Base-by-base conservation (phyloP, 1,140 invertebrate species). In the Leptinotarsa lineolata region DNA sequence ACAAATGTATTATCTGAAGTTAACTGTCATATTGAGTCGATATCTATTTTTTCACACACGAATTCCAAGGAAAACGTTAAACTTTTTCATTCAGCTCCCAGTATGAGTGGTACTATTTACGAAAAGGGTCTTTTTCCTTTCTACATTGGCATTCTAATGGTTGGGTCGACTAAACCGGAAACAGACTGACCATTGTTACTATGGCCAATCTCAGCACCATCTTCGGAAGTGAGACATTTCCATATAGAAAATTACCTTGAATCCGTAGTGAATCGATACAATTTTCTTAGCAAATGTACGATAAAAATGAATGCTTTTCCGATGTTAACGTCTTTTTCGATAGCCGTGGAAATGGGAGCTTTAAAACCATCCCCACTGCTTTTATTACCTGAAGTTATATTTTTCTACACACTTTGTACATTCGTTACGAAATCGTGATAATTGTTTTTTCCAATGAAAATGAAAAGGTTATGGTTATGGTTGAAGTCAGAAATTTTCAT, bases 221-320 rank as follows among this genome's bases (percentile, higher is more conserved):
- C 15, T 44, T 68, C 44, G 45, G 21, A 60, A 24, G 30, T 44
- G 39, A 65, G 58, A 48, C 39, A 45, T 44, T 24, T 44, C 16
- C 18, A 60, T 21, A 24, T 18, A 18, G 76, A 63, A 75, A 76
- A 80, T 77, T 78, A 77, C 75, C 71, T 71, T 70, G 18, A 20
- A 58, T 66, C 61, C 73, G 69, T 68, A 61, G 67, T 24, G 72
- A 78, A 78, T 80, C 79, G 68, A 73, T 73, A 76, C 79, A 77
- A 77, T 77, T 80, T 79, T 78, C 76, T 80, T 78, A 76, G 79
- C 60, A 79, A 80, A 80, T 80, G 78, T 74, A 65, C 77, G 66
- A 77, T 80, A 80, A 80, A 78, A 80, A 78, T 78, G 78, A 77
- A 80, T 72, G 75, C 68, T 64, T 80, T 80, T 77, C 75, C 78